These are phyloP conservation scores for Leptodactylus fallax DNA, from an alignment of 2,797 vertebrate species.

Conservation along the genomic window DNA sequence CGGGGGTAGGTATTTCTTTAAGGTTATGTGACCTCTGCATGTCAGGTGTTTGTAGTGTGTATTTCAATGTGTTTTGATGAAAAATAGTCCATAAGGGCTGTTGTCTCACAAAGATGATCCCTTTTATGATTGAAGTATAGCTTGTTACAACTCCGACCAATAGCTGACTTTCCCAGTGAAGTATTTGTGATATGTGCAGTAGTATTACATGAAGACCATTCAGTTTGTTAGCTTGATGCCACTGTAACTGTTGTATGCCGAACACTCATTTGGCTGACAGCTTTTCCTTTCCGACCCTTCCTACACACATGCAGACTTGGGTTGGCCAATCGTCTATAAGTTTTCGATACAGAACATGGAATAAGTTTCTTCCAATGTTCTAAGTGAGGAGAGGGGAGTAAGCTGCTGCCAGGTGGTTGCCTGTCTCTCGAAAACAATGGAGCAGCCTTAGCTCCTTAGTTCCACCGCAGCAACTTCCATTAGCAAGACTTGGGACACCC, in stretches of 20 bases:
- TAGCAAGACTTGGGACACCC: no score
- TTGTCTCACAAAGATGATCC: background rate
- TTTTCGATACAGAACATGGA: no score
- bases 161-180: background rate
- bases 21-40: slow-evolving; percentile 31
- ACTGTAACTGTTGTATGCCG: background rate
- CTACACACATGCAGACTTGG: no score
- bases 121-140: background rate
- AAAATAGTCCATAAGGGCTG: background rate
- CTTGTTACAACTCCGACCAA: background rate
- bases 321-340: no score
- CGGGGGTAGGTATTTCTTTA: slow-evolving; percentile 56
- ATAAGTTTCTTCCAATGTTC: no score
- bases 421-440: no score
- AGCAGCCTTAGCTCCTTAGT: no score
- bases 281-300: no score
- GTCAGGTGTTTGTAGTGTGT: slow-evolving; percentile 13
- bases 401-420: no score
- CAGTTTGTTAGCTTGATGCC: background rate
- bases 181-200: background rate
- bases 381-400: no score
- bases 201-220: background rate
- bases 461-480: no score
- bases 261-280: no score
- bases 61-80: background rate